Evolutionary conservation across 1,140 invertebrate genomes (phyloP), one percentile per base, ranked within the genome.

Genomic region (Chironomus tepperi): DNA sequence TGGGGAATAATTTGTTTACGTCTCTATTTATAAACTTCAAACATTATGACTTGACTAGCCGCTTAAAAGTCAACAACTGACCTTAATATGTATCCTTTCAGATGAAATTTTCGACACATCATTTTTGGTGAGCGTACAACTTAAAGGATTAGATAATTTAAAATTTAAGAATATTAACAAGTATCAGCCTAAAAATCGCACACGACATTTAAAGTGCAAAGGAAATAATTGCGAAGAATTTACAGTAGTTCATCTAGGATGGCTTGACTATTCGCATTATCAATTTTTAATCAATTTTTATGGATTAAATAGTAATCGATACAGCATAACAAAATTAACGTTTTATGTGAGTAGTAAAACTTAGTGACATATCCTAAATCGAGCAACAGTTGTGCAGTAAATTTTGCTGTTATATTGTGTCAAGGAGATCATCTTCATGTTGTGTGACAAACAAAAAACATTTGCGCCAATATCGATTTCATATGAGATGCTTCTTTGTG

Each of bases 331-430:
- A 77, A 89, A 94, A 80, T 87, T 97, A 75, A 88, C 89, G 47
- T 98, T 97, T 84, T 93, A 91, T 86, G 95, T 97, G 84, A 93
- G 24, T 34, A 34, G n/a, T n/a, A n/a, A n/a, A n/a, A n/a, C n/a
- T n/a, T n/a, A n/a, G 24, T 34, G 24, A 34, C 24, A 34, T 2
- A 34, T 34, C 24, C 24, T 34, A 2, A 34, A 5, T 34, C 24
- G 5, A 34, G 24, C 24, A 34, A 34, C 24, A 34, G 24, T 34
- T 34, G 24, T 34, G 24, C 24, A 34, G 24, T 34, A 34, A 34
- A 34, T 34, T 34, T 34, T 34, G 24, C 24, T 2, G 24, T 34
- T 34, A 2, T 34, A 34, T 34, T 34, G 24, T 34, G 24, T 34
- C 24, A 34, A 34, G 24, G 24, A 34, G 24, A 34, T 34, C 24